These are phyloP conservation scores for Coregonus ussuriensis DNA, from an alignment of 2,797 vertebrate species.

Conservation along the genomic window DNA sequence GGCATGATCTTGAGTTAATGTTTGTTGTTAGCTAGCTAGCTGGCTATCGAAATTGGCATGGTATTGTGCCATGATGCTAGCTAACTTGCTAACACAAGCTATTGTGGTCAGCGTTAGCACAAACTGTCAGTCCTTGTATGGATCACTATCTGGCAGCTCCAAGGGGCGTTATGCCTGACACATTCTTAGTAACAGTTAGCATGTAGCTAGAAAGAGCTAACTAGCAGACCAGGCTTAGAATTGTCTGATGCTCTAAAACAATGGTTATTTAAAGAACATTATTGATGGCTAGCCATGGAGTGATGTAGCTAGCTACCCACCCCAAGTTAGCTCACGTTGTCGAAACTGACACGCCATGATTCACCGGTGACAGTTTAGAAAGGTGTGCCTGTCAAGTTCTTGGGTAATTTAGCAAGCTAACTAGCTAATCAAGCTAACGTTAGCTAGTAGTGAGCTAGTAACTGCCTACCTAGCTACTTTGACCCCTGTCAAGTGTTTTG, in stretches of 20 bases:
- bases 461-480: background rate
- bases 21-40: background rate
- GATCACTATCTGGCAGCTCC: constrained; percentile 48
- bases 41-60: background rate
- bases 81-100: constrained; percentile 8
- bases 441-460: background rate
- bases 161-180: constrained; percentile 39
- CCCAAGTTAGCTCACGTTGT: background rate
- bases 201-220: background rate
- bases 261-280: background rate
- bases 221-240: background rate
- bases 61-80: constrained; percentile 8
- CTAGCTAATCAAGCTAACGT: no score
- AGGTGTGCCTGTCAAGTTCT: background rate
- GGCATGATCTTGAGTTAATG: background rate
- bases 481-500: background rate
- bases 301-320: background rate
- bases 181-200: constrained; percentile 1
- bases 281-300: background rate
- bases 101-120: constrained; percentile 11
- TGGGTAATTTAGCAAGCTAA: background rate
- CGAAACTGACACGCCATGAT: background rate
- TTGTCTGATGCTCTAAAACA: background rate
- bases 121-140: constrained; percentile 16
- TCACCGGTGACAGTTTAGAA: background rate